Conservation (phyloP, 2,113 vertebrate species). For the Oxyruncus cristatus region DNA sequence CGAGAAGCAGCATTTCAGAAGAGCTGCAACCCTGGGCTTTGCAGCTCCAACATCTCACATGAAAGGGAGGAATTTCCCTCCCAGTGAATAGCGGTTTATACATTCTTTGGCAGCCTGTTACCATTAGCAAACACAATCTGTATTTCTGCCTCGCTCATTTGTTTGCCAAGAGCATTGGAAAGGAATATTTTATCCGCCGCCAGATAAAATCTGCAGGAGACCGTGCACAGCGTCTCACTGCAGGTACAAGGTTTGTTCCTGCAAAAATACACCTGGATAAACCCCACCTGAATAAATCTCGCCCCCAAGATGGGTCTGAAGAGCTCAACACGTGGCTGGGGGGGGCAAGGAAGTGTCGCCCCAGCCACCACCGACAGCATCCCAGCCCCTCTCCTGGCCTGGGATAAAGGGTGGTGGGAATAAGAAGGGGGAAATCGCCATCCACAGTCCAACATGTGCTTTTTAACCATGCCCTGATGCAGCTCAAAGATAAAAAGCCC, state of each 20-base stretch:
- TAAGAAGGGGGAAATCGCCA: not conserved
- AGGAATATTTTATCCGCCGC: not conserved
- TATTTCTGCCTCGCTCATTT: slow-evolving; percentile 16
- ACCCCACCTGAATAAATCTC: not conserved
- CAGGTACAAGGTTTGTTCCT: not conserved
- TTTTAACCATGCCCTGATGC: too few species aligned
- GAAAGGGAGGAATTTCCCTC: not conserved
- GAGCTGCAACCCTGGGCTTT: not conserved
- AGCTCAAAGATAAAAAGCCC: not conserved
- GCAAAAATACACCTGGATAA: not conserved
- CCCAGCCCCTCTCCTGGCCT: not conserved
- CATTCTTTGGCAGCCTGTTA: not conserved
- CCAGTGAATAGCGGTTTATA: not conserved
- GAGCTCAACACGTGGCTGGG: not conserved
- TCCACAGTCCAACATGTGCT: too few species aligned
- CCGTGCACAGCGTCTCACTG: fast-evolving
- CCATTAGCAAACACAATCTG: not conserved
- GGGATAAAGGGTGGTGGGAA: not conserved
- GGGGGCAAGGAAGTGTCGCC: not conserved
- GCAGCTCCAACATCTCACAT: not conserved
- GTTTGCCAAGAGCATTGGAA: not conserved
- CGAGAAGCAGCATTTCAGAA: not conserved
- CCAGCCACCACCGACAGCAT: not conserved
- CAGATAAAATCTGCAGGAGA: not conserved
- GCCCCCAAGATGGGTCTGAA: not conserved